Base-by-base conservation (phyloP, 2,888 invertebrate species). In the Pedicia rivosa region DNA sequence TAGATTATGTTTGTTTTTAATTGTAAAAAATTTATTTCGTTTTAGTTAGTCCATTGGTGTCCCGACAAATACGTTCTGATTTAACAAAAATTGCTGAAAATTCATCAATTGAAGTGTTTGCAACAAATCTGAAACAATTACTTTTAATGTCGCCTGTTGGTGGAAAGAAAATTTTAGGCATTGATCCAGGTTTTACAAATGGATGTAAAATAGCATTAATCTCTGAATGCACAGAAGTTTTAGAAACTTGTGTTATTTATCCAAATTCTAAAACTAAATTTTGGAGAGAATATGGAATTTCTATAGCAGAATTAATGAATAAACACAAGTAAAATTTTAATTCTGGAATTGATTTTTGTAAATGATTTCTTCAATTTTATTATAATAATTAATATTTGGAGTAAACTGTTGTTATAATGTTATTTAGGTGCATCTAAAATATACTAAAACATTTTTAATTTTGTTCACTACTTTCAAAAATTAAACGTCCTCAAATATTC, bases 171-270 rank as follows among this genome's bases (percentile, higher is more conserved):
- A 80, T 94, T 40, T 63, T 86, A 19, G 91, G 87, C 0, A 68
- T 94, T 35, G 94, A 94, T 64, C 94, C 94, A 1, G 92, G 94
- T 0, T 91, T 79, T 53, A 65, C 62, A 42, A 78, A 87, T 53
- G 92, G 92, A 2, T 92, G 91, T 54, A 94, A 94, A 68, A 62
- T 82, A 27, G 91, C 88, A 3, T 64, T 88, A 5, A 76, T 90
- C 41, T 77, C 78, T 9, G 63, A 70, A 37, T 74, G 70, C 35
- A 83, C 84, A 2, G 67, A 70, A 42, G 70, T 83, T 28, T 53
- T 87, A 16, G 72, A 74, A 14, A 75, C 74, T 0, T 67, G 63
- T 36, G 74, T 81, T 1, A 67, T 87, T 38, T 72, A 79, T 62
- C 78, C 83, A 1, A 68, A 69, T 42, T 55, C 59, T 3, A 60